Percentiles rank a stretch among this genome's conserved stretches.
These are phyloP conservation scores for Armadillidium nasatum DNA, from an alignment of 1,140 invertebrate genomes.

Conservation along the genomic window DNA sequence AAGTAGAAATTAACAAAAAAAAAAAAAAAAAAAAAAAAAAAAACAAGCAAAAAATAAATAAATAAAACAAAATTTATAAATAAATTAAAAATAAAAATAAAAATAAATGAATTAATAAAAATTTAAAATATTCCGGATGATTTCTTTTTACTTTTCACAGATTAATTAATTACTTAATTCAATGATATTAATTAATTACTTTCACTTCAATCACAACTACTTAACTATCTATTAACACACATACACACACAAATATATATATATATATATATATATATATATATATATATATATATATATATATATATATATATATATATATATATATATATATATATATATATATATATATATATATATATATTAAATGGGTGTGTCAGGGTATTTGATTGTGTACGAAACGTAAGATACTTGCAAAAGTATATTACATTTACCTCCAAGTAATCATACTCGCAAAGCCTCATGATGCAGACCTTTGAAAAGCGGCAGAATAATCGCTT, in stretches of 20 bases:
- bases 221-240: too few species aligned
- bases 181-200: too few species aligned
- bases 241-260: neutral
- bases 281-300: constrained; percentile 8
- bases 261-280: constrained; percentile 13
- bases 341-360: constrained; percentile 15
- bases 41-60: too few species aligned
- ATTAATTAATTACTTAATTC: too few species aligned
- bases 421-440: neutral
- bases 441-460: constrained; percentile 4
- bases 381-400: neutral
- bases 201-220: too few species aligned
- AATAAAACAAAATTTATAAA: too few species aligned
- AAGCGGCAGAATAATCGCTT: neutral
- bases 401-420: neutral
- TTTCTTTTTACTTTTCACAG: too few species aligned
- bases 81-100: too few species aligned
- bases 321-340: constrained; percentile 15
- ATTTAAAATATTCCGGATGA: too few species aligned
- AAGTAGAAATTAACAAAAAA: too few species aligned
- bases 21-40: too few species aligned
- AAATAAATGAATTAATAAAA: too few species aligned
- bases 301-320: constrained; percentile 3
- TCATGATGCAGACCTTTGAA: neutral
- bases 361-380: neutral